Evolutionary conservation across 2,797 vertebrate genomes (phyloP).

Genomic region (Picus viridis): DNA sequence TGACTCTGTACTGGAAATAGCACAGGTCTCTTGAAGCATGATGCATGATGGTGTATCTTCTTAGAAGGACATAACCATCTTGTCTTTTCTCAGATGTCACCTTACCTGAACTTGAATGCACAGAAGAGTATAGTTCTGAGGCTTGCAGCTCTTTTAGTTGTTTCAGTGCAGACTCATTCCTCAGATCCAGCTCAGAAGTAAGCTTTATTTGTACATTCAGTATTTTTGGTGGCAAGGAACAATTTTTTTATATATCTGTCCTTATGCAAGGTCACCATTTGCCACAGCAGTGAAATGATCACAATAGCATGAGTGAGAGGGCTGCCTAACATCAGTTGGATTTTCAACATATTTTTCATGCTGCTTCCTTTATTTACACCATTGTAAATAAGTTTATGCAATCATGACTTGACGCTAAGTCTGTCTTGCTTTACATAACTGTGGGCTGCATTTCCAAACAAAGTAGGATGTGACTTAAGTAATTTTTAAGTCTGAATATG

Average conservation of each 20-base stretch:
- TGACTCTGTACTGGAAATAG: not conserved
- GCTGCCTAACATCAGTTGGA: not conserved
- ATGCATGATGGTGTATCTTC: not conserved
- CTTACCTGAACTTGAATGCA: not conserved
- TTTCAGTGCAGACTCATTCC: not conserved
- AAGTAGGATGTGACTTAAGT: constrained; percentile 57
- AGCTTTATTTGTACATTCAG: not conserved
- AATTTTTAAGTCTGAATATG: not conserved
- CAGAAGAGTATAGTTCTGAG: not conserved
- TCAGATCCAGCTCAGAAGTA: not conserved
- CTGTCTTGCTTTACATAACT: constrained; percentile 54
- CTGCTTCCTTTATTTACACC: constrained; percentile 50
- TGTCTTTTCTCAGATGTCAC: not conserved
- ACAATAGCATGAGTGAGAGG: not conserved
- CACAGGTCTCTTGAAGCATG: not conserved
- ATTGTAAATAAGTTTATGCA: constrained; percentile 57
- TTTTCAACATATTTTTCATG: constrained; percentile 17
- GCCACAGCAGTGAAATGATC: not conserved
- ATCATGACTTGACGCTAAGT: constrained; percentile 29
- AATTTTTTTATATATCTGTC: not conserved
- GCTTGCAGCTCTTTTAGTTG: not conserved
- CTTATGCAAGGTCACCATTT: not conserved
- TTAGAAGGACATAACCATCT: not conserved
- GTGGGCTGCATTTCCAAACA: constrained; percentile 49
- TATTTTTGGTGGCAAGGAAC: not conserved